Conservation (phyloP, 2,888 invertebrate genomes). For the Cephus nigrinus region DNA sequence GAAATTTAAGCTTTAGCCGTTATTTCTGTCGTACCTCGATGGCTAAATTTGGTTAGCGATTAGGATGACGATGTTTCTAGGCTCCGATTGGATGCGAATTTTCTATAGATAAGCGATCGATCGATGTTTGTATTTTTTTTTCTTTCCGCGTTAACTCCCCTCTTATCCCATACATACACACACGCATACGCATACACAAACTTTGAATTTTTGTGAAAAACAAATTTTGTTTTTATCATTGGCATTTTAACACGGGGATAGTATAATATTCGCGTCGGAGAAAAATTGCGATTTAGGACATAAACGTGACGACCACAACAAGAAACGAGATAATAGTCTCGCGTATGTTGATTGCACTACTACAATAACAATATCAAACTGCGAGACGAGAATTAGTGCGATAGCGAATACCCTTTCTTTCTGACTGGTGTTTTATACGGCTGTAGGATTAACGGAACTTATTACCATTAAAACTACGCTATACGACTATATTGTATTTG, state of each 20-base stretch:
- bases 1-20: background rate
- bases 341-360: background rate
- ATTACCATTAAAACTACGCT: conserved; percentile 28
- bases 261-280: background rate
- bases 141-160: background rate
- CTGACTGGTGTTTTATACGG: conserved; percentile 35
- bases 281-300: background rate
- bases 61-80: background rate
- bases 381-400: background rate
- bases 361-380: background rate
- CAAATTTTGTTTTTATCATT: background rate
- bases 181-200: background rate
- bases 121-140: background rate
- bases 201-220: background rate
- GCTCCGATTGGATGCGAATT: background rate
- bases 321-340: too few species aligned
- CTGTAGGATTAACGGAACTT: conserved; percentile 24
- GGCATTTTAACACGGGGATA: background rate
- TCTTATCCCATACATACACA: background rate
- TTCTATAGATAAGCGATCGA: background rate
- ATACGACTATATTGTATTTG: conserved; percentile 28
- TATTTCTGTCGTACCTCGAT: background rate
- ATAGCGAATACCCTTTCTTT: conserved; percentile 11
- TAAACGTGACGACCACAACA: background rate
- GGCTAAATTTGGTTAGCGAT: background rate